phyloP scores from a whole-genome alignment of 1,140 invertebrate species.

The Drosophila kikkawai region DNA sequence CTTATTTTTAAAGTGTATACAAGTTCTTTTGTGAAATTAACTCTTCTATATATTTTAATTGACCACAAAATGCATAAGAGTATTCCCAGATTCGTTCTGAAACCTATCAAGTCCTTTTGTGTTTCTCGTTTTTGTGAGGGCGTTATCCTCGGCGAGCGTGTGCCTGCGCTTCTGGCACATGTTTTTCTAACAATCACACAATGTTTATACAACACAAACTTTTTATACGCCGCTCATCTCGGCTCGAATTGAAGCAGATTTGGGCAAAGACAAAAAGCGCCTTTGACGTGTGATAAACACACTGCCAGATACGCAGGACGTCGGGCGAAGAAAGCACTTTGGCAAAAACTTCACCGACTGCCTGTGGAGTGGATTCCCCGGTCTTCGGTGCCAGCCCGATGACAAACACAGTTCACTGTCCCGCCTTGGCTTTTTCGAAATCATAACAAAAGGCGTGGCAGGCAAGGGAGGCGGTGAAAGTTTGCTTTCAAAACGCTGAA shows the following conservation, averaged over 20 bases:
- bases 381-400: conserved; percentile 37
- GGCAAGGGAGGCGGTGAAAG: conserved; percentile 17
- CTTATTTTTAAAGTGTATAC: background rate
- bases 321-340: conserved; percentile 62
- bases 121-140: conserved; percentile 18
- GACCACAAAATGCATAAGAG: background rate
- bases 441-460: conserved; percentile 58
- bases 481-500: conserved; percentile 60
- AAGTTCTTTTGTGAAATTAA: too few relatives aligned
- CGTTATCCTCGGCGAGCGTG: conserved; percentile 17
- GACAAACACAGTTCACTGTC: conserved; percentile 73
- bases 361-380: conserved; percentile 40
- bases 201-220: conserved; percentile 81
- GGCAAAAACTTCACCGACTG: conserved; percentile 67
- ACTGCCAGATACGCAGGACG: conserved; percentile 14
- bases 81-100: background rate
- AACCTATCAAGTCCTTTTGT: too few relatives aligned
- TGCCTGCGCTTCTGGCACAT: conserved; percentile 64
- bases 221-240: conserved; percentile 66
- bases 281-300: conserved; percentile 78
- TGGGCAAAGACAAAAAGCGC: conserved; percentile 80
- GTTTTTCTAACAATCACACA: conserved; percentile 83
- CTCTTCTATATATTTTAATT: background rate
- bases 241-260: conserved; percentile 78
- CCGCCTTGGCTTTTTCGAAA: conserved; percentile 57